These are phyloP conservation scores for Cettia cetti DNA, from an alignment of 2,113 vertebrate genomes.

Conservation along the genomic window DNA sequence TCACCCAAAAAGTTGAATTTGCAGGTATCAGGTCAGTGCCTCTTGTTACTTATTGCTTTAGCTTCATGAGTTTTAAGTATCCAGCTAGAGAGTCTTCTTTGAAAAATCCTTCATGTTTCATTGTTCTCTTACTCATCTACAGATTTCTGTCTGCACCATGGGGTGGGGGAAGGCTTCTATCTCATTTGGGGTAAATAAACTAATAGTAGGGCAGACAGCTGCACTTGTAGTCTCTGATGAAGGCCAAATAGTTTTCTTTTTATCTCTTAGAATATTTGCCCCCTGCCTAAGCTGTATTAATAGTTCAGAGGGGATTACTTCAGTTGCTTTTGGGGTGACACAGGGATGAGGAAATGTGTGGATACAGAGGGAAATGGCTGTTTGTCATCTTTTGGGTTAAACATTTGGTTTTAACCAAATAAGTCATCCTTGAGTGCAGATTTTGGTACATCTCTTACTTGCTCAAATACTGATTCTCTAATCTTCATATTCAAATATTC, in stretches of 20 bases:
- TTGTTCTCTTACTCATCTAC: not conserved
- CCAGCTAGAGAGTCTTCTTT: not conserved
- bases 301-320: not conserved
- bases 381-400: not conserved
- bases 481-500: not conserved
- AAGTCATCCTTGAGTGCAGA: not conserved
- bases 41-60: not conserved
- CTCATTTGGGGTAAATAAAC: not conserved
- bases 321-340: not conserved
- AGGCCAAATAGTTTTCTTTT: not conserved
- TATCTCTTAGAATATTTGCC: not conserved
- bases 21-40: constrained; percentile 90
- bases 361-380: not conserved
- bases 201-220: not conserved
- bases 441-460: not conserved
- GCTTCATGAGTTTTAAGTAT: not conserved
- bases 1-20: constrained; percentile 98
- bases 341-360: not conserved
- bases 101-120: not conserved
- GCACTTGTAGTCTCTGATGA: not conserved
- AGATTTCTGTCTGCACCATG: not conserved
- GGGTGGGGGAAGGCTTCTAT: not conserved
- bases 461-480: not conserved
- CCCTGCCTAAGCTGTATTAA: not conserved
- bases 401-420: not conserved